phyloP scores from a whole-genome alignment of 2,888 invertebrate species.

The Cataglyphis rosenhaueri region DNA sequence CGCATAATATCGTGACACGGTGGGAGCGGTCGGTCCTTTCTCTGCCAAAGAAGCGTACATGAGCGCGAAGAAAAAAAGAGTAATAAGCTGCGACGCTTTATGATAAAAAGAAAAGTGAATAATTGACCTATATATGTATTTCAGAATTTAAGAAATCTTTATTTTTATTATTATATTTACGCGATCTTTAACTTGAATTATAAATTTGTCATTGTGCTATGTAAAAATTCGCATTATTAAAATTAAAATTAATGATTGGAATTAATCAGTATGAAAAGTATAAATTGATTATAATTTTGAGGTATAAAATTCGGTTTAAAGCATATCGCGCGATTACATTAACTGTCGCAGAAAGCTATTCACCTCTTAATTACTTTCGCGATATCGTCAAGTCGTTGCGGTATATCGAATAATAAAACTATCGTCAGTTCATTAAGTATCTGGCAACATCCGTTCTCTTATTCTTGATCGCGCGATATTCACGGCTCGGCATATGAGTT shows the following conservation, averaged over 20 bases:
- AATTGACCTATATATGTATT: not conserved
- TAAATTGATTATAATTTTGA: not conserved
- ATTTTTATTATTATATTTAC: not conserved
- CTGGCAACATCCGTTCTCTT: conserved; percentile 32
- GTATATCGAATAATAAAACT: not conserved
- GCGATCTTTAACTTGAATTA: not conserved
- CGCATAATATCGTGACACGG: not conserved
- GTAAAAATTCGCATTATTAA: not conserved
- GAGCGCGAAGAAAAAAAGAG: not conserved
- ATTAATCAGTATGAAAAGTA: not conserved
- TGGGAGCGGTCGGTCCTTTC: conserved; percentile 22
- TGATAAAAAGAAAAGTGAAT: not conserved
- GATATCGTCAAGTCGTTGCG: not conserved
- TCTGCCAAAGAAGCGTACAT: not conserved
- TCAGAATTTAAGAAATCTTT: not conserved
- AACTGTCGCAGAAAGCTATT: not conserved
- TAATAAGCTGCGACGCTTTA: not conserved
- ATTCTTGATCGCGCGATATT: conserved; percentile 67
- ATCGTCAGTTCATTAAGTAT: conserved; percentile 19
- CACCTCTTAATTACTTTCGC: not conserved
- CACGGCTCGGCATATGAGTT: conserved; percentile 39
- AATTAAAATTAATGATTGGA: not conserved
- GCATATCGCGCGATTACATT: not conserved
- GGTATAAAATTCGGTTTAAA: not conserved
- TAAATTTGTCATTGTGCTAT: not conserved